Percentiles rank a stretch among this genome's conserved stretches.
Conservation (phyloP, 2,888 invertebrate species). For the Scaptomyza polygonia region DNA sequence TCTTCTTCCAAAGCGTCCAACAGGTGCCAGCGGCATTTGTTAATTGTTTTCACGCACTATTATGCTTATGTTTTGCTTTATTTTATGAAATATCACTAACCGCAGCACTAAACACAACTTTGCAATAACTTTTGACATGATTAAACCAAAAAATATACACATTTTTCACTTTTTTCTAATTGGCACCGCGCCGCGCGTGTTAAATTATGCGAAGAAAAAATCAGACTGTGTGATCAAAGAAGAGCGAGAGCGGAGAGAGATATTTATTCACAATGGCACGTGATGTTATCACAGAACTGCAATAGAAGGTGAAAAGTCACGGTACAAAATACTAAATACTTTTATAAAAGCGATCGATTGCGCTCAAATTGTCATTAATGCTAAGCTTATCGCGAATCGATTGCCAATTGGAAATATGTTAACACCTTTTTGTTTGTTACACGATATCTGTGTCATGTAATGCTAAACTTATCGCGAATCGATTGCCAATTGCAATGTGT, state of each 20-base stretch:
- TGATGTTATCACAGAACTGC: neutral
- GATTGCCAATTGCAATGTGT: too few species aligned
- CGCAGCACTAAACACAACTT: neutral
- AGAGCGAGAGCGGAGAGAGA: neutral
- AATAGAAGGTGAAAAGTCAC: neutral
- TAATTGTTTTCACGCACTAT: neutral
- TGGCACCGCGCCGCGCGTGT: neutral
- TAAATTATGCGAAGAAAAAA: neutral
- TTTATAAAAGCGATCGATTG: neutral
- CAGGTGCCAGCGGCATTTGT: neutral
- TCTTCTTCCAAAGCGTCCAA: slow-evolving; percentile 1
- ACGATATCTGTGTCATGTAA: too few species aligned
- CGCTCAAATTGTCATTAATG: neutral
- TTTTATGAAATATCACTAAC: neutral
- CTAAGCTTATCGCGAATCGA: slow-evolving; percentile 1
- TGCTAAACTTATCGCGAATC: too few species aligned
- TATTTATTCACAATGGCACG: neutral
- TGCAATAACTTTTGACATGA: neutral
- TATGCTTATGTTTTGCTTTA: too few species aligned
- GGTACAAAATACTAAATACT: neutral
- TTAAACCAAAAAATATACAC: neutral
- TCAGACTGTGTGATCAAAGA: slow-evolving; percentile 1
- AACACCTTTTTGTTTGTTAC: too few species aligned
- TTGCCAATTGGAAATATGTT: neutral
- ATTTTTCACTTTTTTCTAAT: neutral